Percentiles rank a stretch among this genome's conserved stretches.
These are phyloP conservation scores for Cephus sareptanus DNA, from an alignment of 2,888 invertebrate species.

Conservation along the genomic window DNA sequence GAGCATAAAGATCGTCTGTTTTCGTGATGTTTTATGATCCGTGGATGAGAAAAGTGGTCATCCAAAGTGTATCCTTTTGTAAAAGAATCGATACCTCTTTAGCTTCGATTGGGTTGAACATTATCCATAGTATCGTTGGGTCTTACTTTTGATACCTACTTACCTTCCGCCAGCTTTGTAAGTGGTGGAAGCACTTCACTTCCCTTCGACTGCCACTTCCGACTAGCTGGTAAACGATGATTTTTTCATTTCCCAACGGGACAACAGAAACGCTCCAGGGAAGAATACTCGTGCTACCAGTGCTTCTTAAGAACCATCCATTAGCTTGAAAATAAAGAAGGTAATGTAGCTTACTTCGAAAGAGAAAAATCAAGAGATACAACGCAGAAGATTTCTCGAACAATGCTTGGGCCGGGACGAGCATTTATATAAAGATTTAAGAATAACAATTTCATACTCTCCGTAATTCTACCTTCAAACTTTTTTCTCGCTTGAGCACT, in stretches of 20 bases:
- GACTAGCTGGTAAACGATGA: constrained; percentile 24
- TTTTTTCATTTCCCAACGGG: constrained; percentile 35
- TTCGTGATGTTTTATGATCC: not conserved
- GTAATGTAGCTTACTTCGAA: not conserved
- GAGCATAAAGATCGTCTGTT: not conserved
- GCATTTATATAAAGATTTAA: not conserved
- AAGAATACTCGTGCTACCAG: constrained; percentile 32
- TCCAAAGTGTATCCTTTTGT: not conserved
- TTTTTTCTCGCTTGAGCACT: not conserved
- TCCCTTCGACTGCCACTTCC: constrained; percentile 5
- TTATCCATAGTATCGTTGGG: not conserved
- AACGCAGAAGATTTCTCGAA: not conserved
- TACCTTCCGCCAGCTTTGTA: not conserved
- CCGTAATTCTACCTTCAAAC: not conserved
- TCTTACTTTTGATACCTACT: not conserved
- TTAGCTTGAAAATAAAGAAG: constrained; percentile 31
- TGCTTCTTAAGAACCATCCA: constrained; percentile 34
- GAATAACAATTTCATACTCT: not conserved
- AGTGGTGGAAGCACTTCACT: not conserved
- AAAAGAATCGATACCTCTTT: not conserved
- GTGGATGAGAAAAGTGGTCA: not conserved
- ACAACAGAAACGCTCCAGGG: constrained; percentile 28
- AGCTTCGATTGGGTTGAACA: not conserved
- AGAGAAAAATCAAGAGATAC: not conserved
- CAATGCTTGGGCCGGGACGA: not conserved